A percentile compares a stretch with the other conserved stretches of the same genome.
Evolutionary conservation across 2,797 vertebrate species (phyloP).

Genomic region (Syndactyla subalaris): DNA sequence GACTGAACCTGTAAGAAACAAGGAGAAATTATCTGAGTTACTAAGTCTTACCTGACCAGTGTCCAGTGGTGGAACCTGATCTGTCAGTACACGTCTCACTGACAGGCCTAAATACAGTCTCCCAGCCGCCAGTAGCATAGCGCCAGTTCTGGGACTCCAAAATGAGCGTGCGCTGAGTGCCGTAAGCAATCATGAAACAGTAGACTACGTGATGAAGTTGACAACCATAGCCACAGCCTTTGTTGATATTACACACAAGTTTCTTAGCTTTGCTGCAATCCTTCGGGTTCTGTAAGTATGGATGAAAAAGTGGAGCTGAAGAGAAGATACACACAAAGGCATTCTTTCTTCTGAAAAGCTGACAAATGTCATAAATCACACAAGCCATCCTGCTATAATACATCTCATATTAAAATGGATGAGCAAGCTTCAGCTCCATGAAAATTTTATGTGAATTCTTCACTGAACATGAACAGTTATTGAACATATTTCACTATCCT

Average conservation of each 20-base stretch:
- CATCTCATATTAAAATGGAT: constrained; percentile 19
- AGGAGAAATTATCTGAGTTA: neutral
- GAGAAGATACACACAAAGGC: neutral
- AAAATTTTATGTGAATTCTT: constrained; percentile 51
- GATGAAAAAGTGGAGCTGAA: constrained; percentile 30
- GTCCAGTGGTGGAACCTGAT: constrained; percentile 88
- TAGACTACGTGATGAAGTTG: constrained; percentile 98
- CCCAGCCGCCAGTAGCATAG: constrained; percentile 95
- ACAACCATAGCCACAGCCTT: constrained; percentile 98
- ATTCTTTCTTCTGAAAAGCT: neutral
- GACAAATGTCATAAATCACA: constrained; percentile 34
- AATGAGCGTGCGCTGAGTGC: constrained; percentile 93
- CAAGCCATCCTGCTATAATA: neutral
- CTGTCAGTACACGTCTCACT: constrained; percentile 94
- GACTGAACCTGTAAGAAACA: fast-evolving
- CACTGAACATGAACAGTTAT: constrained; percentile 17
- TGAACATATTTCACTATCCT: constrained; percentile 30
- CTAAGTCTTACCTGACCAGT: constrained; percentile 90
- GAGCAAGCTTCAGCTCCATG: neutral
- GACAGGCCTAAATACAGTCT: constrained; percentile 94
- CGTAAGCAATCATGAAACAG: constrained; percentile 99
- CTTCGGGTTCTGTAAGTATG: constrained; percentile 86
- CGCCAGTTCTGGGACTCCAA: constrained; percentile 98
- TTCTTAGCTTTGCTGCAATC: constrained; percentile 97
- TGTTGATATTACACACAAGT: constrained; percentile 99